These are phyloP conservation scores for Drosophila ercepeae DNA, from an alignment of 1,140 invertebrate genomes.

Conservation along the genomic window DNA sequence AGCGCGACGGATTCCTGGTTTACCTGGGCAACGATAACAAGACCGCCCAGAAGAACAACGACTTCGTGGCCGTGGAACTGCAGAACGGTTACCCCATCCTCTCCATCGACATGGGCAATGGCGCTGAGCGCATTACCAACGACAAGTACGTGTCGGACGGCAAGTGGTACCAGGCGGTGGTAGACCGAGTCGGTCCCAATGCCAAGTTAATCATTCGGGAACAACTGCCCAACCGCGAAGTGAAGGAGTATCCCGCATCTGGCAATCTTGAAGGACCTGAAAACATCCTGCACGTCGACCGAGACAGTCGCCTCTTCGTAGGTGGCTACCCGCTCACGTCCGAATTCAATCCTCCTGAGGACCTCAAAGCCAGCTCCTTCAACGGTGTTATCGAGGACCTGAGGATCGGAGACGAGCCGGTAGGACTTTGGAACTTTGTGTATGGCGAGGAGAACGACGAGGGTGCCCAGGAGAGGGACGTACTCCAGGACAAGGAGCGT, in stretches of 20 bases:
- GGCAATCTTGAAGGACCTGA: conserved; percentile 88
- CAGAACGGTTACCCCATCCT: conserved; percentile 94
- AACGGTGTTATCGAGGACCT: conserved; percentile 96
- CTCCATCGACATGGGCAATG: conserved; percentile 94
- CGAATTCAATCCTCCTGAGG: conserved; percentile 88
- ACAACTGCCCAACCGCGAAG: conserved; percentile 87
- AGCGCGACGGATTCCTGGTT: conserved; percentile 92
- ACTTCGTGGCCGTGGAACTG: conserved; percentile 97
- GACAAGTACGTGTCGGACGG: conserved; percentile 92
- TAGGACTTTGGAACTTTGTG: conserved; percentile 98
- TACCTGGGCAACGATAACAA: conserved; percentile 95
- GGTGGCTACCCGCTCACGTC: conserved; percentile 92
- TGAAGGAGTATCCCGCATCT: conserved; percentile 84
- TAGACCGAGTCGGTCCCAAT: conserved; percentile 94
- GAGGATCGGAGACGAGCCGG: conserved; percentile 92
- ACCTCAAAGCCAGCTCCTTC: conserved; percentile 90
- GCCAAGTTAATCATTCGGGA: conserved; percentile 92
- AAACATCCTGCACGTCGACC: conserved; percentile 94
- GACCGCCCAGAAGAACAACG: conserved; percentile 87
- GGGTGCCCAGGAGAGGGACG: conserved; percentile 87
- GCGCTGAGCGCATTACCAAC: conserved; percentile 89
- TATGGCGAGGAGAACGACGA: conserved; percentile 90
- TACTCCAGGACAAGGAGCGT: conserved; percentile 68
- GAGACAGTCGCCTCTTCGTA: conserved; percentile 94
- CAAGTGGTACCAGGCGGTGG: conserved; percentile 95